Conservation (phyloP, 2,888 invertebrate genomes). For the Limnephilus auricula region DNA sequence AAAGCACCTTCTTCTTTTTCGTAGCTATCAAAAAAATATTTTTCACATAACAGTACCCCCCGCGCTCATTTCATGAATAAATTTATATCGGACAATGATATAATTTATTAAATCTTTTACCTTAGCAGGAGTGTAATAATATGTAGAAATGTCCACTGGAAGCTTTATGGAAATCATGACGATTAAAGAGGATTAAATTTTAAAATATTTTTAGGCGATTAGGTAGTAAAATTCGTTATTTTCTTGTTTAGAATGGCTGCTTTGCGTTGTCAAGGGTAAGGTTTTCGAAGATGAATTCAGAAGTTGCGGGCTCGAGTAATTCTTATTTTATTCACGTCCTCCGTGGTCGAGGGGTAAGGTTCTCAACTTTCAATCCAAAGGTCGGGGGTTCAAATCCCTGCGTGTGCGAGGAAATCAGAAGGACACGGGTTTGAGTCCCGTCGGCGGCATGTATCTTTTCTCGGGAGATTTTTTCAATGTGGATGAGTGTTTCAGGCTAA, state of each 20-base stretch:
- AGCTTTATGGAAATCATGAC: neutral
- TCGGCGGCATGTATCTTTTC: too few species aligned
- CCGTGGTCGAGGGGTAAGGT: too few species aligned
- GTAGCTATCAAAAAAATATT: slow-evolving; percentile 10
- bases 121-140: neutral
- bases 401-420: too few species aligned
- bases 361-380: too few species aligned
- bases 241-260: neutral
- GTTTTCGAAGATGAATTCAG: too few species aligned
- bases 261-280: too few species aligned
- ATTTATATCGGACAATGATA: slow-evolving; percentile 57
- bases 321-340: too few species aligned
- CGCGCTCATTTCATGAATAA: slow-evolving; percentile 56
- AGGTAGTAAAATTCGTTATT: neutral
- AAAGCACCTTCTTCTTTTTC: neutral
- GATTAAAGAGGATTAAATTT: neutral
- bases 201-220: neutral
- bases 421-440: too few species aligned
- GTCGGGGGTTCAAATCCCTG: too few species aligned
- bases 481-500: too few species aligned
- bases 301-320: too few species aligned
- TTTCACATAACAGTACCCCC: slow-evolving; percentile 24
- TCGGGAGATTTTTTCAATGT: too few species aligned
- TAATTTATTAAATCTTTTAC: neutral
- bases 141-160: neutral